A percentile compares a stretch with the other conserved stretches of the same genome.
Evolutionary conservation across 2,888 invertebrate species (phyloP).

Genomic region (Rhagium mordax): DNA sequence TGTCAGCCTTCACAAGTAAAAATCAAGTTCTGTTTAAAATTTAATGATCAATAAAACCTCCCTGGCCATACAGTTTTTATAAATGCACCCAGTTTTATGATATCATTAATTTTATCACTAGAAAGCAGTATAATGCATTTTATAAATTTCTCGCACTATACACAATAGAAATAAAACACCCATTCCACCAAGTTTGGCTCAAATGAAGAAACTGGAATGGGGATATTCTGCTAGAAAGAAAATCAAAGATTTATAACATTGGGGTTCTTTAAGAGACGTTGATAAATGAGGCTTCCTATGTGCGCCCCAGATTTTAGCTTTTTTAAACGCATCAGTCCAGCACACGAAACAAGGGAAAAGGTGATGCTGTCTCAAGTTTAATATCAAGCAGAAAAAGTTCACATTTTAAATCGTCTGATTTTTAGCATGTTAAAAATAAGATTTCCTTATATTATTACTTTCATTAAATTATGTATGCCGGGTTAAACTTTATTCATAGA

Average conservation of each 20-base stretch:
- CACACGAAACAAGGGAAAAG: neutral
- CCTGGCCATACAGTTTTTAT: neutral
- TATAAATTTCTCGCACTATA: slow-evolving; percentile 9
- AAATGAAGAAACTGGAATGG: neutral
- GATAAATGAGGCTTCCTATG: slow-evolving; percentile 23
- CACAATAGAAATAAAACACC: slow-evolving; percentile 4
- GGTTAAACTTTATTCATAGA: too few relatives aligned
- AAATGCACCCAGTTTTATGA: neutral
- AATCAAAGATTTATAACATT: slow-evolving; percentile 22
- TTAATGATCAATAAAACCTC: neutral
- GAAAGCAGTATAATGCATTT: neutral
- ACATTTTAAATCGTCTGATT: too few relatives aligned
- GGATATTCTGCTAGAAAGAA: slow-evolving; percentile 18
- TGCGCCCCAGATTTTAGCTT: slow-evolving; percentile 19
- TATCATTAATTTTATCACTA: slow-evolving; percentile 7
- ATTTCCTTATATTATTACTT: too few relatives aligned
- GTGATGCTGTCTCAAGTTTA: neutral
- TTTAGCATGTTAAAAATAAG: too few relatives aligned
- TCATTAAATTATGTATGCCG: too few relatives aligned
- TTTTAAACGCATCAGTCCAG: slow-evolving; percentile 1
- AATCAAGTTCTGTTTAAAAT: neutral
- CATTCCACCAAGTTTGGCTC: neutral
- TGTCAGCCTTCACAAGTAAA: neutral
- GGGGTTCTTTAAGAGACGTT: slow-evolving; percentile 8
- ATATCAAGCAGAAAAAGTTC: neutral